Conservation (phyloP, 1,140 invertebrate genomes). For the Stenopsyche tienmushanensis region DNA sequence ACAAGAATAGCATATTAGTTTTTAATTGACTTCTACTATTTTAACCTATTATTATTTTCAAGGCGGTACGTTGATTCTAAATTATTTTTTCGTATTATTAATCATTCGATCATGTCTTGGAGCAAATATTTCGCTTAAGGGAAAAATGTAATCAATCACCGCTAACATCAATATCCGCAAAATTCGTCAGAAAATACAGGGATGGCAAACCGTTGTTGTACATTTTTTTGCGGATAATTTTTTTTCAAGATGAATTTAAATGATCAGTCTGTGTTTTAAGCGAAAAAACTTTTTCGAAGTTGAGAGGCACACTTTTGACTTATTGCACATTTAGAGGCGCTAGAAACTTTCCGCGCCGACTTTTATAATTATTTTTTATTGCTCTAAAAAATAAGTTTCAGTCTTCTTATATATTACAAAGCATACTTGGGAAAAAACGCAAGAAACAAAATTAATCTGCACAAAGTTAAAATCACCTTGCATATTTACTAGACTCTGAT, state of each 20-base stretch:
- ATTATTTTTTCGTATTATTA: background rate
- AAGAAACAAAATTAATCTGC: background rate
- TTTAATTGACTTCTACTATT: background rate
- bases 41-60: background rate
- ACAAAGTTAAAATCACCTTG: background rate
- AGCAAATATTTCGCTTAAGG: too few relatives aligned
- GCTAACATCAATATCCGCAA: too few relatives aligned
- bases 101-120: too few relatives aligned
- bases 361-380: background rate
- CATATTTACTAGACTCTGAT: background rate
- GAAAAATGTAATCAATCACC: too few relatives aligned
- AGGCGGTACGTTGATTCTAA: background rate
- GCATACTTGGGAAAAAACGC: background rate
- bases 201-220: too few relatives aligned
- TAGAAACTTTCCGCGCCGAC: background rate
- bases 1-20: background rate
- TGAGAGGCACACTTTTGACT: background rate
- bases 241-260: too few relatives aligned
- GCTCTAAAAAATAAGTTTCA: background rate
- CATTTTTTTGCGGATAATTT: too few relatives aligned
- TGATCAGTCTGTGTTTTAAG: too few relatives aligned
- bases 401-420: background rate
- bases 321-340: background rate
- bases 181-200: too few relatives aligned
- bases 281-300: too few relatives aligned